Conservation (phyloP, 2,797 vertebrate species). For the Typhlichthys eigenmanni region DNA sequence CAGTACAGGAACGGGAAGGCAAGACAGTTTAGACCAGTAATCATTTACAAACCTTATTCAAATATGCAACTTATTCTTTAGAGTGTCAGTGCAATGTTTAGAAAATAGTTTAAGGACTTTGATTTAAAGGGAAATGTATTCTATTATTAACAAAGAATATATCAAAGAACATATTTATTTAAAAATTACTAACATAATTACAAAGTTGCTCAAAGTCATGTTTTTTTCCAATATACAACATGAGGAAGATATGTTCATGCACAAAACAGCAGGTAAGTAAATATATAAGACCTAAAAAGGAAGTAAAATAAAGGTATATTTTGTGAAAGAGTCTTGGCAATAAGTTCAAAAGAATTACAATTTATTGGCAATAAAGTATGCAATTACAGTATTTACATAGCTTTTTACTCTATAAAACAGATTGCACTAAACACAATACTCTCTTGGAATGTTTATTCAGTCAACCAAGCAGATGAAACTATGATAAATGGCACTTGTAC, state of each 20-base stretch:
- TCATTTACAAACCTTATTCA: slow-evolving; percentile 46
- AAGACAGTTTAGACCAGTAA: slow-evolving; percentile 61
- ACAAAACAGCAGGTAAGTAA: slow-evolving; percentile 7
- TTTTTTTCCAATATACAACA: slow-evolving; percentile 11
- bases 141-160: slow-evolving; percentile 6
- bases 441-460: slow-evolving; percentile 30
- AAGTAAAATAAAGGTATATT: slow-evolving; percentile 33
- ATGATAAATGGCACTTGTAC: slow-evolving; percentile 56
- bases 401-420: slow-evolving; percentile 37
- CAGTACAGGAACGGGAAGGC: slow-evolving; percentile 47
- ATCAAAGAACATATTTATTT: slow-evolving; percentile 16
- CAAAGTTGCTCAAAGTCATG: slow-evolving; percentile 18
- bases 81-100: slow-evolving; percentile 26
- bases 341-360: slow-evolving; percentile 58
- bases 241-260: slow-evolving; percentile 26
- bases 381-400: slow-evolving; percentile 32
- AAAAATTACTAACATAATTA: slow-evolving; percentile 6
- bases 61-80: slow-evolving; percentile 34
- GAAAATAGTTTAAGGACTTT: slow-evolving; percentile 27
- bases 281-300: slow-evolving; percentile 26
- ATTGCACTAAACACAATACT: slow-evolving; percentile 47
- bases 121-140: slow-evolving; percentile 37
- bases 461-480: slow-evolving; percentile 41
- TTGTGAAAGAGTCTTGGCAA: slow-evolving; percentile 35
- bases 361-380: slow-evolving; percentile 46